Percentiles rank a stretch among this genome's conserved stretches.
Evolutionary conservation across 2,888 invertebrate genomes (phyloP).

Genomic region (Lapara coniferarum): DNA sequence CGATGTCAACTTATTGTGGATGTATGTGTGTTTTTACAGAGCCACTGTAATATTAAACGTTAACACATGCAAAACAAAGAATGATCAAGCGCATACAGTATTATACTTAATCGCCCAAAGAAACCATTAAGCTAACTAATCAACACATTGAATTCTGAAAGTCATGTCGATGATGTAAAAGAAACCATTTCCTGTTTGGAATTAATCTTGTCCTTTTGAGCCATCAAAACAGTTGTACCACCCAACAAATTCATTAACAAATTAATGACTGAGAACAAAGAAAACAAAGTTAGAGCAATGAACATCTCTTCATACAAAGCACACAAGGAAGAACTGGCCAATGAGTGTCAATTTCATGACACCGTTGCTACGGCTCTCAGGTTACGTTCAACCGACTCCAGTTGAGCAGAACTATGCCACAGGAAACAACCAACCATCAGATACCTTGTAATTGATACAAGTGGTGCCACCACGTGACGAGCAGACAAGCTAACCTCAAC

Average conservation of each 20-base stretch:
- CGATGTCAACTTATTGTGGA: neutral
- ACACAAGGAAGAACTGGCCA: conserved; percentile 42
- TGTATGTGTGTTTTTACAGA: neutral
- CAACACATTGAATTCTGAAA: neutral
- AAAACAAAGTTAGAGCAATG: conserved; percentile 14
- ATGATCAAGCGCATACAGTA: neutral
- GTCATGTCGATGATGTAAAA: neutral
- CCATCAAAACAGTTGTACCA: no score
- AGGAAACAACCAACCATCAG: conserved; percentile 52
- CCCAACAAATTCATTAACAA: neutral
- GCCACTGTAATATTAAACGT: neutral
- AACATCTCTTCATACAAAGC: conserved; percentile 33
- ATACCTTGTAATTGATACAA: conserved; percentile 54
- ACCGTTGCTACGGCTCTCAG: conserved; percentile 49
- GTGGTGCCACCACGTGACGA: conserved; percentile 45
- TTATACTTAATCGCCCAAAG: neutral
- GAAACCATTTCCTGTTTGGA: neutral
- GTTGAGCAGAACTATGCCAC: conserved; percentile 43
- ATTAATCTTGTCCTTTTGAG: neutral
- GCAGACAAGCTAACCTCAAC: neutral
- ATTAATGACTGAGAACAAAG: conserved; percentile 7
- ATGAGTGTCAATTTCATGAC: conserved; percentile 52
- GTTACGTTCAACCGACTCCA: conserved; percentile 51
- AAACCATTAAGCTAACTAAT: neutral
- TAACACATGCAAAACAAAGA: neutral